Percentiles rank a stretch among this genome's conserved stretches.
phyloP scores from a whole-genome alignment of 2,888 invertebrate genomes.

The Catocala nupta region DNA sequence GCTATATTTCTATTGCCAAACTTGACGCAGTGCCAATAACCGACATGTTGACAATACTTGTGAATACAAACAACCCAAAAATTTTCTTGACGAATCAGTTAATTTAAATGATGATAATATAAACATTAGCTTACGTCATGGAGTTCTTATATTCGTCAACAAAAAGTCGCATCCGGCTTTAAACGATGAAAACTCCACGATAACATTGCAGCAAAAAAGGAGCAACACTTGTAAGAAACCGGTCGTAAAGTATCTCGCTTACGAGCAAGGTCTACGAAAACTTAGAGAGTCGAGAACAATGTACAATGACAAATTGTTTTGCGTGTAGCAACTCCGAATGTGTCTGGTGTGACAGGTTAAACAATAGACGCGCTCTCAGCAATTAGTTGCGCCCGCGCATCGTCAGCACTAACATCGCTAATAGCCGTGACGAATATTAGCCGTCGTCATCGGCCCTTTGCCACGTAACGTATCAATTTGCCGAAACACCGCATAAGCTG shows the following conservation, averaged over 20 bases:
- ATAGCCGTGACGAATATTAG: constrained; percentile 61
- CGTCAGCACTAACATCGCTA: constrained; percentile 58
- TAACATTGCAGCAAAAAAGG: constrained; percentile 65
- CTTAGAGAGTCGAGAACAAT: constrained; percentile 69
- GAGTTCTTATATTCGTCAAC: constrained; percentile 59
- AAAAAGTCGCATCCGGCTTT: constrained; percentile 80
- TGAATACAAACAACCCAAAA: constrained; percentile 39
- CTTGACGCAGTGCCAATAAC: constrained; percentile 28
- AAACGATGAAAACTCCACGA: constrained; percentile 64
- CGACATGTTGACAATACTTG: constrained; percentile 28
- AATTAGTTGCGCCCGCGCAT: constrained; percentile 65
- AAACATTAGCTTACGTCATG: constrained; percentile 75
- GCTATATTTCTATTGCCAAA: constrained; percentile 30
- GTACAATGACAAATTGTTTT: constrained; percentile 67
- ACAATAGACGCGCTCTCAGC: constrained; percentile 72
- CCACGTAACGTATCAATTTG: constrained; percentile 50
- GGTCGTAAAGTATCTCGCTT: constrained; percentile 54
- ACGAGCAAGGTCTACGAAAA: constrained; percentile 68
- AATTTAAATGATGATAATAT: constrained; percentile 67
- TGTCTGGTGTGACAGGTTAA: constrained; percentile 61
- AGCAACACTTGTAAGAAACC: constrained; percentile 56
- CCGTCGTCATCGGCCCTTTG: constrained; percentile 57
- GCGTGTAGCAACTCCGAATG: constrained; percentile 66
- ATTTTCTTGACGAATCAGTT: constrained; percentile 53
- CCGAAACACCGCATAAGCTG: constrained; percentile 60